phyloP scores from a whole-genome alignment of 2,797 vertebrate genomes.

The Syncerus caffer region DNA sequence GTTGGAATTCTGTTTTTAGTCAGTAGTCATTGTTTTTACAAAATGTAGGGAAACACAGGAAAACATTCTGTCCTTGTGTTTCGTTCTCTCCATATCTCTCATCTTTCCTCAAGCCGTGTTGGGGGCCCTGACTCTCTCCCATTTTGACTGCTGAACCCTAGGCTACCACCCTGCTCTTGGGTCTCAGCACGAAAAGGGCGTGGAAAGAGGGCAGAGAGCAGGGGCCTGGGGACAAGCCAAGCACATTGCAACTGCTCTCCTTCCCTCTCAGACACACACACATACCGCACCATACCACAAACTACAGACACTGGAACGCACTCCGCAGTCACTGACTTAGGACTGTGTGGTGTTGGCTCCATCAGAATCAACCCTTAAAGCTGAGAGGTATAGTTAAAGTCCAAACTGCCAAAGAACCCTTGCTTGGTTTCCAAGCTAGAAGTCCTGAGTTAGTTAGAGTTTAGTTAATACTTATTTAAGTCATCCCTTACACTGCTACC shows the following conservation, averaged over 20 bases:
- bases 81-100: neutral
- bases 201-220: neutral
- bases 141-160: neutral
- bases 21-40: neutral
- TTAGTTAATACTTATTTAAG: neutral
- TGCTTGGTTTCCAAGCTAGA: neutral
- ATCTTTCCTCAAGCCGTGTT: neutral
- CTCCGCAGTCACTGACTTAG: neutral
- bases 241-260: fast-evolving
- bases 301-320: neutral
- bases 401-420: neutral
- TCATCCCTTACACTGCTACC: neutral
- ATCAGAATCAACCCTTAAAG: neutral
- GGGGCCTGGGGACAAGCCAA: too few species aligned
- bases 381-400: neutral
- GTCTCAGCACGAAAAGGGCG: neutral
- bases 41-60: neutral
- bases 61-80: neutral
- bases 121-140: neutral
- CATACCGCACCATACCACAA: neutral
- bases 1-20: neutral
- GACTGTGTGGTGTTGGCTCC: neutral
- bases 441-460: neutral
- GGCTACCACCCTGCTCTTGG: too few species aligned
- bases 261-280: neutral